Conservation (phyloP, 2,888 invertebrate genomes). For the Lymantria dispar region DNA sequence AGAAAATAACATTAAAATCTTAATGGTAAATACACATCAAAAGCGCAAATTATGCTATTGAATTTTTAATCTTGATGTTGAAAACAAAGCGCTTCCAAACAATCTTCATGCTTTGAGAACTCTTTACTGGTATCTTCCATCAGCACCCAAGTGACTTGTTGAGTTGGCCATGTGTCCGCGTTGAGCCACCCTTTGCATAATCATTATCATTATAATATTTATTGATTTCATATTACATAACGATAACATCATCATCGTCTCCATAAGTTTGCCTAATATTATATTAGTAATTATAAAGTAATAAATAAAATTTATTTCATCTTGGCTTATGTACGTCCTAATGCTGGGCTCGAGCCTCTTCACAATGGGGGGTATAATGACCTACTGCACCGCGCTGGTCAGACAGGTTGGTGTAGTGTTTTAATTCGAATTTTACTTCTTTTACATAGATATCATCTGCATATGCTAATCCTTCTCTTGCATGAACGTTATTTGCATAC, state of each 20-base stretch:
- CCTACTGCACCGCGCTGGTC: too few relatives aligned
- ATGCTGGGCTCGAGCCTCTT: too few relatives aligned
- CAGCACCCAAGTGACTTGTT: too few relatives aligned
- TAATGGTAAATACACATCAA: constrained; percentile 36
- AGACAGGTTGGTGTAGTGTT: too few relatives aligned
- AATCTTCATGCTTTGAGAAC: constrained; percentile 49
- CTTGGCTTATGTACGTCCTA: too few relatives aligned
- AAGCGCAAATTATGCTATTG: constrained; percentile 45
- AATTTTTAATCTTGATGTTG: constrained; percentile 48
- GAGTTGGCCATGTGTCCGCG: constrained; percentile 35
- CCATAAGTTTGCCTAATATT: constrained; percentile 3
- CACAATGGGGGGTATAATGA: too few relatives aligned
- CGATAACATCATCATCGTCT: not conserved
- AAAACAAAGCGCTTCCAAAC: constrained; percentile 50
- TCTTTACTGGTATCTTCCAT: constrained; percentile 28
- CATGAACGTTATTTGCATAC: too few relatives aligned
- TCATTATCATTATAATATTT: constrained; percentile 35
- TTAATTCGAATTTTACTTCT: too few relatives aligned
- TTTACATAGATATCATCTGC: too few relatives aligned
- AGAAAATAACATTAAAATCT: constrained; percentile 32
- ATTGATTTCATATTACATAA: constrained; percentile 36
- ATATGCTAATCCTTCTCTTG: too few relatives aligned
- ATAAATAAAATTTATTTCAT: too few relatives aligned
- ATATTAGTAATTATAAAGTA: too few relatives aligned
- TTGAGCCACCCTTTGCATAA: constrained; percentile 30